Evolutionary conservation across 23 tunicate species (phyloP).

Genomic region (Botrylloides violaceus): DNA sequence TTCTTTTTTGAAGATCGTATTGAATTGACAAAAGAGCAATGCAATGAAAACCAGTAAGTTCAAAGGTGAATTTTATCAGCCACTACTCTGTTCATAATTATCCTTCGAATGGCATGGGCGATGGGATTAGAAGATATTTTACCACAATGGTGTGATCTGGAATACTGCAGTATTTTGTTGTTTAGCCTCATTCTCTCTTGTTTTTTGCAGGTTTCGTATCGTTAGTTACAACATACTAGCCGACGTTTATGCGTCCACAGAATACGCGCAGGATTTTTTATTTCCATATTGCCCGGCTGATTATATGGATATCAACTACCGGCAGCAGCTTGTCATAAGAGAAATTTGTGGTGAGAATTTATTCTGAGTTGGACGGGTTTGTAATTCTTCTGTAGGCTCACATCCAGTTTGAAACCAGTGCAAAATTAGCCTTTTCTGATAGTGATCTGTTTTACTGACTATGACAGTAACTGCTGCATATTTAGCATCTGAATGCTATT

Average conservation of each 20-base stretch:
- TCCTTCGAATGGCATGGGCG: too few relatives aligned
- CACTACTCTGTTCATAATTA: too few relatives aligned
- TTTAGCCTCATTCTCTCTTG: background rate
- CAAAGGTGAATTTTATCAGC: background rate
- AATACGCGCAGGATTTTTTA: slow-evolving; percentile 40
- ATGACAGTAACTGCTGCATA: too few relatives aligned
- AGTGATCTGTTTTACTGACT: too few relatives aligned
- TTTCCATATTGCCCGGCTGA: slow-evolving; percentile 85
- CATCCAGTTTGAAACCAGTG: too few relatives aligned
- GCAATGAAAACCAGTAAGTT: background rate
- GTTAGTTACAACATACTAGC: slow-evolving; percentile 96
- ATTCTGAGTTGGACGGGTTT: too few relatives aligned
- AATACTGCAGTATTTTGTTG: background rate
- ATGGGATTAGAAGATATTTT: too few relatives aligned
- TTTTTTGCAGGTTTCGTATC: slow-evolving; percentile 53
- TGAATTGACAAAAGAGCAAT: background rate
- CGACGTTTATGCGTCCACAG: slow-evolving; percentile 81
- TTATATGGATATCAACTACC: slow-evolving; percentile 43
- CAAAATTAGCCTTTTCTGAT: too few relatives aligned
- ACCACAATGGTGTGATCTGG: background rate
- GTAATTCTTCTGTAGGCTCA: too few relatives aligned
- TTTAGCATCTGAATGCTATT: too few relatives aligned
- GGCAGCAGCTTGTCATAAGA: slow-evolving; percentile 61
- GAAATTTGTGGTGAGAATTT: slow-evolving; percentile 64
- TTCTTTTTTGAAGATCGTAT: background rate